These are phyloP conservation scores for Oithona nana DNA, from an alignment of 2,888 invertebrate genomes.

Conservation along the genomic window DNA sequence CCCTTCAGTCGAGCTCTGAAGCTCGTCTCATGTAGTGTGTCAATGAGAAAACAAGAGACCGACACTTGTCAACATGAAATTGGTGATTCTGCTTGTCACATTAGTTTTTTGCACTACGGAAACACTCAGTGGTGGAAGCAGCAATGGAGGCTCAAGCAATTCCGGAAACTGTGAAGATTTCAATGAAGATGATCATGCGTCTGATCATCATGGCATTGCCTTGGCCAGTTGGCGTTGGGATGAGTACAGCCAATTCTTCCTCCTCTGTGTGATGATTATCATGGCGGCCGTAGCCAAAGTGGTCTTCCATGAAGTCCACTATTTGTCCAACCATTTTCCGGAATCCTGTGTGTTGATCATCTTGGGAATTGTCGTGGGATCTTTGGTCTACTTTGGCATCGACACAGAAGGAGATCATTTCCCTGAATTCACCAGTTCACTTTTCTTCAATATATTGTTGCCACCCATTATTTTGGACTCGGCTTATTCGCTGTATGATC, in stretches of 20 bases:
- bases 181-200: too few species aligned
- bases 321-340: neutral
- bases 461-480: conserved; percentile 38
- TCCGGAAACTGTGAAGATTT: too few species aligned
- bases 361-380: neutral
- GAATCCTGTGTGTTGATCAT: conserved; percentile 17
- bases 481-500: conserved; percentile 35
- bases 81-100: too few species aligned
- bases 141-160: too few species aligned
- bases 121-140: too few species aligned
- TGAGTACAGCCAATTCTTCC: conserved; percentile 5
- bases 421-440: conserved; percentile 9
- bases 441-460: conserved; percentile 24
- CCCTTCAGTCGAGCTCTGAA: too few species aligned
- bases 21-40: too few species aligned
- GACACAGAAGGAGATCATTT: neutral
- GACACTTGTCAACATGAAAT: too few species aligned
- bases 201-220: neutral
- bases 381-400: neutral
- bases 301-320: conserved; percentile 3
- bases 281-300: conserved; percentile 7
- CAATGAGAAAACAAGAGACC: too few species aligned
- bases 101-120: too few species aligned
- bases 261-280: conserved; percentile 9
- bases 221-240: conserved; percentile 12